These are phyloP conservation scores for Saxidomus purpurata DNA, from an alignment of 1,140 invertebrate genomes.

Conservation along the genomic window DNA sequence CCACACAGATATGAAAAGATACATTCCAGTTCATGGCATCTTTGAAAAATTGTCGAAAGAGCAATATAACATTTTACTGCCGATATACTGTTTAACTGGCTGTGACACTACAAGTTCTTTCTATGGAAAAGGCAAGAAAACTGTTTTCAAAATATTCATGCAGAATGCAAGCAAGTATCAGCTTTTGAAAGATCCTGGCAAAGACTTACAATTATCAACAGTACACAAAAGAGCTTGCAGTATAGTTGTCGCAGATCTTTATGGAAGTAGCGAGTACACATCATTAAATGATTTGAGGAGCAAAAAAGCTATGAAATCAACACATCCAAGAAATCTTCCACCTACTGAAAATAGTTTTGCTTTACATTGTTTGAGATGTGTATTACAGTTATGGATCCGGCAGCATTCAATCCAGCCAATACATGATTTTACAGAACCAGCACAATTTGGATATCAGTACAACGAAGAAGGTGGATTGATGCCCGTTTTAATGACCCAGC, in stretches of 20 bases:
- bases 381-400: not conserved
- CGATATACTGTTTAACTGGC: slow-evolving; percentile 44
- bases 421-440: not conserved
- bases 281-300: not conserved
- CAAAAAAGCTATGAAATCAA: not conserved
- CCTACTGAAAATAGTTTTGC: slow-evolving; percentile 8
- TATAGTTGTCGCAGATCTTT: not conserved
- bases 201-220: not conserved
- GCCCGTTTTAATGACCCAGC: not conserved
- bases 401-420: not conserved
- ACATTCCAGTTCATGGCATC: slow-evolving; percentile 31
- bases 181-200: not conserved
- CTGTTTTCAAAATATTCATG: slow-evolving; percentile 19
- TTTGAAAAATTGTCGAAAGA: not conserved
- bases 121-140: slow-evolving; percentile 32
- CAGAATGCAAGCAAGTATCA: not conserved
- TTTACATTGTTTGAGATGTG: not conserved
- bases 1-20: slow-evolving; percentile 2
- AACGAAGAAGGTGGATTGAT: not conserved
- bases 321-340: not conserved
- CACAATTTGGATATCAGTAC: not conserved
- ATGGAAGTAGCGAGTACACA: not conserved
- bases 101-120: slow-evolving; percentile 46
- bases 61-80: slow-evolving; percentile 16
- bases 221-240: not conserved